Conservation (phyloP, 2,888 invertebrate genomes). For the Zelleria hepariella region DNA sequence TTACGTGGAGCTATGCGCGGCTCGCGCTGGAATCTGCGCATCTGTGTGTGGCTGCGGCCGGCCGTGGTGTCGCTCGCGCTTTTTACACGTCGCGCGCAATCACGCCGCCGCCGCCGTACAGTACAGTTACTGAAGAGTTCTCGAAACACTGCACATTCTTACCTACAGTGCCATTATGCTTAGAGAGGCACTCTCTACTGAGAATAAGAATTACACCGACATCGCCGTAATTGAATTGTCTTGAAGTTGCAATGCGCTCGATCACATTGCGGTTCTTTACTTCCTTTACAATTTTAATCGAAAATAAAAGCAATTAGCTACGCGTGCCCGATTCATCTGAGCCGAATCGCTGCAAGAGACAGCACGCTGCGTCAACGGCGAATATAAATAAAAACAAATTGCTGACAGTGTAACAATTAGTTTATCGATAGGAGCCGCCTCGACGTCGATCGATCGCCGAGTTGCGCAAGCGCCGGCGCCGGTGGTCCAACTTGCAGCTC, state of each 20-base stretch:
- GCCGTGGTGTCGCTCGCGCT: not conserved
- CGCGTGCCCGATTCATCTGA: not conserved
- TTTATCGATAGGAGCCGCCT: slow-evolving; percentile 11
- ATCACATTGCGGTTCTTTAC: not conserved
- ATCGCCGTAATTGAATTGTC: not conserved
- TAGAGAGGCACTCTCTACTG: not conserved
- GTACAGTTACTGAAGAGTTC: not conserved
- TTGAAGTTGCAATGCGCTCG: not conserved
- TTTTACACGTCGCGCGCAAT: not conserved
- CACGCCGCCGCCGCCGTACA: not conserved
- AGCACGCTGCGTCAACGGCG: not conserved
- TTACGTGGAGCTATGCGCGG: not conserved
- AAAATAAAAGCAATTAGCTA: not conserved
- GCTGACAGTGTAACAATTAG: slow-evolving; percentile 19
- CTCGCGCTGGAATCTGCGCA: not conserved
- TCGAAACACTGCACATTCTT: not conserved
- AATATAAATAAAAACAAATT: slow-evolving; percentile 12
- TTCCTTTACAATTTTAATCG: not conserved
- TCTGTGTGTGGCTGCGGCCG: not conserved
- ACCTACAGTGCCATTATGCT: not conserved
- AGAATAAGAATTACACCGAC: not conserved
- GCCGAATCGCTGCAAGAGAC: not conserved
- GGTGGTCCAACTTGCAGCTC: slow-evolving; percentile 17
- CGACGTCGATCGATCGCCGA: slow-evolving; percentile 11
- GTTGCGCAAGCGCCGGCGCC: slow-evolving; percentile 15